Percentiles rank a stretch among this genome's conserved stretches.
phyloP scores from a whole-genome alignment of 2,113 vertebrate genomes.

The Oncorhynchus masou region DNA sequence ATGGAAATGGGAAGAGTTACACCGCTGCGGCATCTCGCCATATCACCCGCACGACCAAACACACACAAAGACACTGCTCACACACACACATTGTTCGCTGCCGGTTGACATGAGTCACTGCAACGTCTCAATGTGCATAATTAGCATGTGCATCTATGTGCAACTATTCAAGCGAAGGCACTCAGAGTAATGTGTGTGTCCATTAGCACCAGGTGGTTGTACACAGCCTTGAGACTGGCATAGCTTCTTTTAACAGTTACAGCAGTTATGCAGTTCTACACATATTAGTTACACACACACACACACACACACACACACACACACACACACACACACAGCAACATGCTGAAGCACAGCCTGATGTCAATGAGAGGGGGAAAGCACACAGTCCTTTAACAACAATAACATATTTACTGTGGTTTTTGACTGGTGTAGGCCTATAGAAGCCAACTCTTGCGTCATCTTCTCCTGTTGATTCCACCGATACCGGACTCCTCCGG shows the following conservation, averaged over 20 bases:
- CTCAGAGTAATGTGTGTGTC: background rate
- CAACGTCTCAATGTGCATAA: background rate
- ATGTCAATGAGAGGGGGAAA: background rate
- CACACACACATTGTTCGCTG: background rate
- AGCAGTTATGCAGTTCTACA: background rate
- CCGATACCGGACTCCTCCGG: too few relatives aligned
- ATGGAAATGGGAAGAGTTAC: slow-evolving; percentile 32
- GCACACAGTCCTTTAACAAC: background rate
- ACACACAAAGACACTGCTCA: background rate
- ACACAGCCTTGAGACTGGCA: background rate
- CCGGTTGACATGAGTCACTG: background rate
- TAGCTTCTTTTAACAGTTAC: background rate
- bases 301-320: background rate
- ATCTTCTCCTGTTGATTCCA: background rate
- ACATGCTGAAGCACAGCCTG: background rate
- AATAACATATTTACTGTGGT: background rate
- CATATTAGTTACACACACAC: background rate
- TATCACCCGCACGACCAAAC: background rate
- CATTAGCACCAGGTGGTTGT: background rate
- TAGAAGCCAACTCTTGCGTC: background rate
- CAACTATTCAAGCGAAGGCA: background rate
- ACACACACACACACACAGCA: background rate
- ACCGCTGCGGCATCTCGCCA: background rate
- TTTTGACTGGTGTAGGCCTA: background rate
- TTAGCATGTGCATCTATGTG: slow-evolving; percentile 13